phyloP scores from a whole-genome alignment of 1,140 invertebrate genomes.

The Riptortus pedestris region DNA sequence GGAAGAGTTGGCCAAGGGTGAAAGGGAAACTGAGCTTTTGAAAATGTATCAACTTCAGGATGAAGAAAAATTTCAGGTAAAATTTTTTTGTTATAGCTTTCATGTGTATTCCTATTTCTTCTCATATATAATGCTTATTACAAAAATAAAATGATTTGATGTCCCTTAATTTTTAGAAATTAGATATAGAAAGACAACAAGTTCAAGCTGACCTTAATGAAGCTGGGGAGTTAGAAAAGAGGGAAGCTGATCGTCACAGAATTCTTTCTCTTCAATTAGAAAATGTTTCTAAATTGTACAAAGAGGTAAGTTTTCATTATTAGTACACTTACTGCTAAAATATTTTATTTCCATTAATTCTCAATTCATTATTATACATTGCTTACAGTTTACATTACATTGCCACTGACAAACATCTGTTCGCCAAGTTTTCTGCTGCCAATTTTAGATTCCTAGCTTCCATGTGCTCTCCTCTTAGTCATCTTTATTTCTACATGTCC shows the following conservation, averaged over 20 bases:
- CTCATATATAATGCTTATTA: not conserved
- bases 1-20: constrained; percentile 46
- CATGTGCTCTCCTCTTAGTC: too few species aligned
- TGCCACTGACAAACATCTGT: too few species aligned
- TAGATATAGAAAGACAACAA: constrained; percentile 38
- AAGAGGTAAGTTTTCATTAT: constrained; percentile 30
- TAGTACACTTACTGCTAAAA: too few species aligned
- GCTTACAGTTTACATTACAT: too few species aligned
- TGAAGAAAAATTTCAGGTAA: constrained; percentile 48
- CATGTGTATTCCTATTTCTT: not conserved
- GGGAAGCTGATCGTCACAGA: constrained; percentile 34
- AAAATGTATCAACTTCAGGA: constrained; percentile 53
- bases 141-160: too few species aligned
- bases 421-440: too few species aligned
- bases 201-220: constrained; percentile 35
- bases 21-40: constrained; percentile 49
- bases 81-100: too few species aligned
- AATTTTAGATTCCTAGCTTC: too few species aligned
- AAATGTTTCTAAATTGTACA: constrained; percentile 35
- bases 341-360: too few species aligned
- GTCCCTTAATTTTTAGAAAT: constrained; percentile 35
- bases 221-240: constrained; percentile 31
- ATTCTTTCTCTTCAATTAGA: constrained; percentile 38
- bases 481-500: too few species aligned
- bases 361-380: too few species aligned